Evolutionary conservation across 53 echinoderm and acorn worm species (phyloP).

Genomic region (Zoroaster sp.): DNA sequence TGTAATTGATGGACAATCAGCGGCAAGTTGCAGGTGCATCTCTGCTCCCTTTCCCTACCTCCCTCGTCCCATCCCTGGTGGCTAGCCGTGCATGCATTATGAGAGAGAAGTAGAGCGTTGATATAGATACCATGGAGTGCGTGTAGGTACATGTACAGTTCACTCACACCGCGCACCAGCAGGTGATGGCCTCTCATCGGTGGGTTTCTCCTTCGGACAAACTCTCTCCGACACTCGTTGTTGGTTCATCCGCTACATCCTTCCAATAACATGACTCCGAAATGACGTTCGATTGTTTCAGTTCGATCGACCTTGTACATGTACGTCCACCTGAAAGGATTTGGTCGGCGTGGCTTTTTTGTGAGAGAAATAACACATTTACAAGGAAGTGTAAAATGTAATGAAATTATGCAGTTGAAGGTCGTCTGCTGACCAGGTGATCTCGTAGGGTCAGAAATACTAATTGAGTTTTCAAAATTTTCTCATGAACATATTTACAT

Average conservation of each 20-base stretch:
- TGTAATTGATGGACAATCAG: background rate
- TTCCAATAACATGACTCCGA: background rate
- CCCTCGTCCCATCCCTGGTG: background rate
- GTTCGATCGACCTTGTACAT: background rate
- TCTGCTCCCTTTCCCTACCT: background rate
- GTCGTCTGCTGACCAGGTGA: no score
- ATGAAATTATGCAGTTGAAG: no score
- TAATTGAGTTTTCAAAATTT: no score
- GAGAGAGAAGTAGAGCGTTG: background rate
- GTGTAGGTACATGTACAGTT: background rate
- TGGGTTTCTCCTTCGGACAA: background rate
- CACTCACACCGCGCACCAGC: background rate
- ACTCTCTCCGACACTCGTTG: background rate
- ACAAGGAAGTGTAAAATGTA: no score
- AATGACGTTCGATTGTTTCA: constrained; percentile 17
- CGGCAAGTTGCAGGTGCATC: background rate
- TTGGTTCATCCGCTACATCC: background rate
- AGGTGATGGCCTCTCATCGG: background rate
- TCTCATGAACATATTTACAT: no score
- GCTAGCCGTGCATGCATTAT: background rate
- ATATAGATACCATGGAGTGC: background rate
- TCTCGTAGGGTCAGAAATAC: no score
- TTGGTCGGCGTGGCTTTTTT: background rate
- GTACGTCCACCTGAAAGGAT: background rate
- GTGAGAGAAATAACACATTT: background rate